Base-by-base conservation (phyloP, 2,888 invertebrate genomes). In the Brachyptera risi region DNA sequence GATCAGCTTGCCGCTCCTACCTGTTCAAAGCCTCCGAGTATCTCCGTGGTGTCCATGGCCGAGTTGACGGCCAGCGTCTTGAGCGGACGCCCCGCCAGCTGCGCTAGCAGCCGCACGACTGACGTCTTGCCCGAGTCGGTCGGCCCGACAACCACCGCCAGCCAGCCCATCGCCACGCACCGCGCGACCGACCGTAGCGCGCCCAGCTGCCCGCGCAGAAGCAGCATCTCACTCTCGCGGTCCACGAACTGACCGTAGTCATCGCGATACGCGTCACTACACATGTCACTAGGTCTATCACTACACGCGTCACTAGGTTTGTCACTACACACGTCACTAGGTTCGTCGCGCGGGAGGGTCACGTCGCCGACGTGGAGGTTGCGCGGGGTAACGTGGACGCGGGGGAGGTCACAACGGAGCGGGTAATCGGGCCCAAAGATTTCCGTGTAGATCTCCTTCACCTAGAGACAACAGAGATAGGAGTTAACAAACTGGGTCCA, bases 11-110 rank as follows among this genome's bases (percentile, higher is more conserved):
- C n/a, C n/a, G 11, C 21, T 73, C 80, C 78, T 69, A 87, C 86
- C 86, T 99, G 99, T 80, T 99, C 99, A 76, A 97, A 99, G 65
- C 96, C 95, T 56, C 99, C 99, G 1, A 97, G 80, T 57, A 97
- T 84, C 73, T 97, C 96, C 0, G 90, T 91, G 0, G 96, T 93
- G 71, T 97, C 97, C 87, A 94, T 96, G 35, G 92, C 88, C 27
- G 93, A 89, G 69, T 92, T 95, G 57, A 96, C 88, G 11, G 89
- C 84, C 62, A 97, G 77, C 0, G 88, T 84, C 68, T 84, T 82
- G 47, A 96, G 78, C 62, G 83, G 81, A 67, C 84, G 84, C 1
- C 92, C 92, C 0, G 84, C 81, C 58, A 96, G 73, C 68, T 84
- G 82, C 0, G 96, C 87, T 62, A 95, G 74, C 50, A 88, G 79